Conservation (phyloP, 2,888 invertebrate species). For the Magallana nippona region DNA sequence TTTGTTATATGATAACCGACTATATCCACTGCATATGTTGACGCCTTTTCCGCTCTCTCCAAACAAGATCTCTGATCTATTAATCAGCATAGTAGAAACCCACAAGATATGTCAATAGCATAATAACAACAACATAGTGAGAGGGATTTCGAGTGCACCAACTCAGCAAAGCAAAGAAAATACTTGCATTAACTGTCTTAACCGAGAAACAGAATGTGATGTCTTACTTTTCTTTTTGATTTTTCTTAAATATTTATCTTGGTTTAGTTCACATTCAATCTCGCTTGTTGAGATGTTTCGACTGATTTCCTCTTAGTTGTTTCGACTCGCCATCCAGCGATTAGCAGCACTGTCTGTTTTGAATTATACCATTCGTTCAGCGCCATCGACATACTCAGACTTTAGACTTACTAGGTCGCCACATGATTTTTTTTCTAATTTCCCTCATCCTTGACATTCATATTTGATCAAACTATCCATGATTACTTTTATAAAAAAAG, state of each 20-base stretch:
- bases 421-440: conserved; percentile 4
- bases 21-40: conserved; percentile 5
- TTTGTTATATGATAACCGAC: conserved; percentile 8
- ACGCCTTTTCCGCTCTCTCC: conserved; percentile 20
- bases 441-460: conserved; percentile 13
- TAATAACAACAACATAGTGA: not conserved
- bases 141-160: not conserved
- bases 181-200: too few relatives aligned
- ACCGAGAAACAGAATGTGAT: too few relatives aligned
- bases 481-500: not conserved
- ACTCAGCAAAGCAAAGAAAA: too few relatives aligned
- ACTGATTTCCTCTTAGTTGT: not conserved
- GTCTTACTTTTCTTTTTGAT: not conserved
- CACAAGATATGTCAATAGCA: not conserved
- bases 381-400: not conserved
- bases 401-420: conserved; percentile 14
- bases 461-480: not conserved
- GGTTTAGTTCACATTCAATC: not conserved
- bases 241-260: not conserved
- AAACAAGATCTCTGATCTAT: conserved; percentile 30
- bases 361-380: conserved; percentile 2
- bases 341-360: conserved; percentile 21
- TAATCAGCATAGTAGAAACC: not conserved
- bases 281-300: not conserved
- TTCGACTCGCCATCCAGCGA: not conserved